phyloP scores from a whole-genome alignment of 2,888 invertebrate genomes.

The Plagiodera versicolora region DNA sequence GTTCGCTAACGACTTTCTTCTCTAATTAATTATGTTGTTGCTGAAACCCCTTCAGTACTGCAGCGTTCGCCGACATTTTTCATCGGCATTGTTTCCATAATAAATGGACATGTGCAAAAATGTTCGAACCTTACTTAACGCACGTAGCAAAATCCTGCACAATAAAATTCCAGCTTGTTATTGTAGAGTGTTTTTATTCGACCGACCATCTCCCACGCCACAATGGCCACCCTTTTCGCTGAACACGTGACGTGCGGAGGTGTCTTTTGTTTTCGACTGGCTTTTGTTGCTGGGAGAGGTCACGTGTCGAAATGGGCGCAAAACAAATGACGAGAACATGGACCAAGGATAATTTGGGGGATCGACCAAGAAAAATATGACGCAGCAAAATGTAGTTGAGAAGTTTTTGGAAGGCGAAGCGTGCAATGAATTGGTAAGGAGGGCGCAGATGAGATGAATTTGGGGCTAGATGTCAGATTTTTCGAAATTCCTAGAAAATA shows the following conservation, averaged over 20 bases:
- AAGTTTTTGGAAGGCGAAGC: too few relatives aligned
- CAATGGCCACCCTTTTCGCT: conserved; percentile 23
- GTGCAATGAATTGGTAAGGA: too few relatives aligned
- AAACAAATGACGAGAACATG: neutral
- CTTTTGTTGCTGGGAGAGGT: conserved; percentile 35
- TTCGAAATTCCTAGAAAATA: too few relatives aligned
- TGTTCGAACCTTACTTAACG: conserved; percentile 27
- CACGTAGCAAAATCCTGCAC: conserved; percentile 27
- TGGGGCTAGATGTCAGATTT: too few relatives aligned
- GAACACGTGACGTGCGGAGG: conserved; percentile 29
- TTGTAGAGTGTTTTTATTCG: conserved; percentile 27
- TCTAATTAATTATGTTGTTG: conserved; percentile 11
- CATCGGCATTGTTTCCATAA: conserved; percentile 30
- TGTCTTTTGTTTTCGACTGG: conserved; percentile 36
- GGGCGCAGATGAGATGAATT: too few relatives aligned
- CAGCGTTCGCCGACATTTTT: conserved; percentile 26
- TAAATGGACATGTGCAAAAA: conserved; percentile 33
- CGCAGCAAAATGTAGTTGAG: too few relatives aligned
- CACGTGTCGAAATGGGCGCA: conserved; percentile 25
- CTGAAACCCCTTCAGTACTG: conserved; percentile 6
- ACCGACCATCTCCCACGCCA: conserved; percentile 22
- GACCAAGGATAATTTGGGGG: too few relatives aligned
- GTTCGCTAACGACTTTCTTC: neutral
- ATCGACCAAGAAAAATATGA: too few relatives aligned
- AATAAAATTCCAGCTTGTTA: conserved; percentile 20